Conservation (phyloP, 2,113 vertebrate species). For the Cyrtonyx montezumae region DNA sequence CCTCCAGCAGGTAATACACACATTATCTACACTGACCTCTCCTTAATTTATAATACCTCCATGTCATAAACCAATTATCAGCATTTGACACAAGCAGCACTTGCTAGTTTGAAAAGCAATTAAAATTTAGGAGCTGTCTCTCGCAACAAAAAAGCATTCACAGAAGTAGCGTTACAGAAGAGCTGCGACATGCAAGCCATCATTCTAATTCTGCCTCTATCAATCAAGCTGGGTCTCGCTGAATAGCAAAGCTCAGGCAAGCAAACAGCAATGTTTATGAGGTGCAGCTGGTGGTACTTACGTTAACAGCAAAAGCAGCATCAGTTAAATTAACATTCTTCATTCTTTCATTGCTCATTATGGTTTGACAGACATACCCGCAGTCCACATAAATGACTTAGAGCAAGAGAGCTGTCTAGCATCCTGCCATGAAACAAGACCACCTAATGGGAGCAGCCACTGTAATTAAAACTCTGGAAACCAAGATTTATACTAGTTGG, state of each 20-base stretch:
- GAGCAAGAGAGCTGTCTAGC: constrained; percentile 64
- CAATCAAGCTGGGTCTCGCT: constrained; percentile 59
- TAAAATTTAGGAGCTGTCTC: constrained; percentile 77
- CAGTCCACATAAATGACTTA: constrained; percentile 73
- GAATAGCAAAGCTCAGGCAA: constrained; percentile 23
- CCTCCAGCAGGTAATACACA: constrained; percentile 22
- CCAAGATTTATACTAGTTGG: constrained; percentile 69
- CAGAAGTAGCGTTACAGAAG: constrained; percentile 28
- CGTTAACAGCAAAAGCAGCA: constrained; percentile 73
- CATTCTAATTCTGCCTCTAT: constrained; percentile 71
- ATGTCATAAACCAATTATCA: constrained; percentile 76
- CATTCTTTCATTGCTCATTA: constrained; percentile 76
- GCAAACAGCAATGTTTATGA: constrained; percentile 72
- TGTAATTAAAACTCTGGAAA: constrained; percentile 75
- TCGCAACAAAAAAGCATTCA: constrained; percentile 53
- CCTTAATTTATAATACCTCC: constrained; percentile 67
- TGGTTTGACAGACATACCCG: constrained; percentile 72
- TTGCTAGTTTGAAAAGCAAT: constrained; percentile 72
- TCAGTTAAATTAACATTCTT: constrained; percentile 79
- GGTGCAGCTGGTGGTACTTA: constrained; percentile 76
- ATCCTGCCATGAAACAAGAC: constrained; percentile 70
- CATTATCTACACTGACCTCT: constrained; percentile 67
- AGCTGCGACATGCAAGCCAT: constrained; percentile 51
- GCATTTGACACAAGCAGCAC: constrained; percentile 68
- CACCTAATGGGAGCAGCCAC: constrained; percentile 70